A percentile compares a stretch with the other conserved stretches of the same genome.
Conservation (phyloP, 2,888 invertebrate species). For the Monochamus alternatus region DNA sequence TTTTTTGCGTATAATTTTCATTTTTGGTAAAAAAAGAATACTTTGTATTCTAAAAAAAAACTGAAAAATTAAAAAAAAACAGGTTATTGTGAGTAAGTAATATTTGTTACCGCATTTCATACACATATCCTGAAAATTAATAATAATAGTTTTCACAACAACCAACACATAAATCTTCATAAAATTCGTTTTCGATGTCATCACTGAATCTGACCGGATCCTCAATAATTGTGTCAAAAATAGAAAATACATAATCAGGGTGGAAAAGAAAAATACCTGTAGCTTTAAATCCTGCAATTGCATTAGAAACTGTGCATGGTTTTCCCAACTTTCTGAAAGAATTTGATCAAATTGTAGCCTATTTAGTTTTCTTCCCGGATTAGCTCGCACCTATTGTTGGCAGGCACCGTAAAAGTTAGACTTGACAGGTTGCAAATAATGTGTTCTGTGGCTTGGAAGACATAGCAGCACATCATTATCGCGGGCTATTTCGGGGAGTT, state of each 20-base stretch:
- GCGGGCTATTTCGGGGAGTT: conserved; percentile 10
- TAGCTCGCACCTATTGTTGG: not conserved
- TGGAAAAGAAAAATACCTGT: not conserved
- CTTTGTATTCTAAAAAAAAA: no score
- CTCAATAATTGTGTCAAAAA: not conserved
- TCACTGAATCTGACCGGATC: not conserved
- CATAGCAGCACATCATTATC: conserved; percentile 15
- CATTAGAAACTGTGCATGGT: not conserved
- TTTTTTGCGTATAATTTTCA: no score
- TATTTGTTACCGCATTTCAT: no score
- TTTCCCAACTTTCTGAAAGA: not conserved
- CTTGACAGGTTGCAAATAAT: no score
- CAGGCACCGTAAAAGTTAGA: no score
- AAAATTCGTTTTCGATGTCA: not conserved
- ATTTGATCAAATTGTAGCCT: conserved; percentile 2
- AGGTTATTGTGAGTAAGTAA: no score
- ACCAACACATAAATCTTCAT: conserved; percentile 18
- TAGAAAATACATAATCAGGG: conserved; percentile 8
- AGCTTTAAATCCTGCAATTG: conserved; percentile 19
- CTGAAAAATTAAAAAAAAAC: no score
- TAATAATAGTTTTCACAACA: conserved; percentile 16
- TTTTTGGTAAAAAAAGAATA: no score
- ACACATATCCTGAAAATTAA: no score
- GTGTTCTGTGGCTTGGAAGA: not conserved
- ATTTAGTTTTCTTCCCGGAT: conserved; percentile 9